Evolutionary conservation across 1,140 invertebrate species (phyloP).

Genomic region (Tetraneura akinire): DNA sequence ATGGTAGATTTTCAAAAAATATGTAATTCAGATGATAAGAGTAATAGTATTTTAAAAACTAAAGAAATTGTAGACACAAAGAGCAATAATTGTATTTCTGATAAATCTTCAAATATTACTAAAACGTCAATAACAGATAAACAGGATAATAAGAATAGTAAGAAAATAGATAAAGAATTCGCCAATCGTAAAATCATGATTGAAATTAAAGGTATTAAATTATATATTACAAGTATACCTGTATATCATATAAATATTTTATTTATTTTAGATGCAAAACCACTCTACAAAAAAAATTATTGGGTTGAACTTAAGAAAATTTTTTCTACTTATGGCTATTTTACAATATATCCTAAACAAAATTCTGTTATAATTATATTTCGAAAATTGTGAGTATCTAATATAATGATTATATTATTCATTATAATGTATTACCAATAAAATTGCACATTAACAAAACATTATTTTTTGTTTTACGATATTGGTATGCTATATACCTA

Average conservation of each 20-base stretch:
- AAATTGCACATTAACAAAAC: too few relatives aligned
- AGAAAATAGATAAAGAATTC: neutral
- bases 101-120: neutral
- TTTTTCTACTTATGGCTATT: conserved; percentile 11
- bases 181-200: neutral
- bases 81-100: neutral
- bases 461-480: too few relatives aligned
- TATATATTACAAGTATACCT: neutral
- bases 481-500: too few relatives aligned
- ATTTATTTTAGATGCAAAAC: conserved; percentile 17
- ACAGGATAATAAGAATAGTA: neutral
- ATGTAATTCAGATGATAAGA: neutral
- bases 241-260: neutral
- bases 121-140: neutral
- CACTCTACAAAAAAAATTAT: conserved; percentile 6
- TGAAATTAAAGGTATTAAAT: conserved; percentile 34
- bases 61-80: neutral
- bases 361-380: conserved; percentile 11
- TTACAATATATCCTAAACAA: conserved; percentile 1
- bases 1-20: conserved; percentile 9
- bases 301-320: conserved; percentile 42
- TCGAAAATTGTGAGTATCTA: conserved; percentile 32
- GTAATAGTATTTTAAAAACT: neutral
- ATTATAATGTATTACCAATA: too few relatives aligned
- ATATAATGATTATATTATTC: neutral